Base-by-base conservation (phyloP, 2,797 vertebrate species). In the Tokudaia muenninki region DNA sequence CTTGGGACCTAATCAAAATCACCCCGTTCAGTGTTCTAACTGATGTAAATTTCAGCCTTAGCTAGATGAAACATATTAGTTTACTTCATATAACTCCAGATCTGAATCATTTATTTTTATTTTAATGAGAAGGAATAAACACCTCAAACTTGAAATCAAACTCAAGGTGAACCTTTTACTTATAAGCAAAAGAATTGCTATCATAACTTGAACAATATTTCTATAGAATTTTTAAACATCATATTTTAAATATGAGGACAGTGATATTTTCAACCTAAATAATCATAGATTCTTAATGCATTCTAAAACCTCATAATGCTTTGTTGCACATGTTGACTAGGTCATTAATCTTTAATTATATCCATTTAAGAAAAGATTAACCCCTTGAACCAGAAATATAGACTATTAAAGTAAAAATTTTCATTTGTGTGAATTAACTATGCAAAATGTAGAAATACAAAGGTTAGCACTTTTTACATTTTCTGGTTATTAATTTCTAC, bases 41-140 rank as follows among this genome's bases (percentile, higher is more conserved):
- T 87, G 78, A 70, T 57, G 5, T 77, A 91, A 91, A 92, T 91
- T 82, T 96, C 57, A 90, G 21, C 87, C 67, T 31, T 57, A 47
- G 47, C 6, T 86, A 91, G 94, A 97, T 78, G 61, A 41, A 94
- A 91, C 70, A 88, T 88, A 96, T 12, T 95, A 61, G 24, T 14
- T 91, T 91, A 83, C 94, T 97, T 81, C 47, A 92, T 70, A 34
- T 16, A 95, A 97, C 70, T 57, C 11, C 57, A 96, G 70, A 89
- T 95, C 65, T 94, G 57, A 78, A 77, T 95, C 74, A n/a, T 22
- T 96, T 94, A 52, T 65, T 31, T 61, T 31, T 63, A 95, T 87
- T 96, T 97, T 97, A 95, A 91, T 95, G 87, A 95, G 17, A 81
- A 95, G 44, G 91, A 94, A 94, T 65, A 94, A 89, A 31, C 96